phyloP scores from a whole-genome alignment of 2,888 invertebrate genomes.

The Digitonthophagus gazella region DNA sequence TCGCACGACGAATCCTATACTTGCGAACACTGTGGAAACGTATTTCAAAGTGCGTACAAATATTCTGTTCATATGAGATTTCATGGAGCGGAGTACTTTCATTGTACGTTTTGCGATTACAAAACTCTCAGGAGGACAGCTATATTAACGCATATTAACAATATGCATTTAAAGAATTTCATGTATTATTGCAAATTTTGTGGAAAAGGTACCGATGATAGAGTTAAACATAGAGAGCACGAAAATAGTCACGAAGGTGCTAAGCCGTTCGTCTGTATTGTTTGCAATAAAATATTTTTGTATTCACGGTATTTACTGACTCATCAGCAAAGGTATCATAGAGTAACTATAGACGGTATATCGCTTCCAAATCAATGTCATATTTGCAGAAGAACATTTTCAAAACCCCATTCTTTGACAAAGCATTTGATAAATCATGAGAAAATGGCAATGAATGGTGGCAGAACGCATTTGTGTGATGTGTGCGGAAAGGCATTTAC shows the following conservation, averaged over 20 bases:
- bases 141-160: constrained; percentile 35
- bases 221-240: constrained; percentile 56
- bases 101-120: constrained; percentile 43
- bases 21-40: constrained; percentile 41
- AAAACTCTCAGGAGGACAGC: constrained; percentile 39
- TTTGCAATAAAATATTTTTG: constrained; percentile 42
- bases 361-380: constrained; percentile 32
- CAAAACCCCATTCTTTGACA: constrained; percentile 45
- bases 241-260: constrained; percentile 20
- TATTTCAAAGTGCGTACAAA: constrained; percentile 43
- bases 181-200: constrained; percentile 45
- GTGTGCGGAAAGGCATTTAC: constrained; percentile 45
- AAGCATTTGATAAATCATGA: constrained; percentile 45
- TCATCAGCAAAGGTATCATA: constrained; percentile 48
- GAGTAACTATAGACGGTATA: constrained; percentile 49
- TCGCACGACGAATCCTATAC: constrained; percentile 50
- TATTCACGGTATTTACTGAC: constrained; percentile 51
- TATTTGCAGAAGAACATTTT: constrained; percentile 42
- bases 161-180: constrained; percentile 14
- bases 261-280: constrained; percentile 49
- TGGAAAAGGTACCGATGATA: constrained; percentile 57
- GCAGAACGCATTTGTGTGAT: constrained; percentile 42
- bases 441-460: constrained; percentile 30
- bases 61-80: constrained; percentile 39
- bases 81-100: constrained; percentile 41